Evolutionary conservation across 1,140 invertebrate species (phyloP), one percentile per base, ranked within the genome.

Genomic region (Panagrolaimus sp.): DNA sequence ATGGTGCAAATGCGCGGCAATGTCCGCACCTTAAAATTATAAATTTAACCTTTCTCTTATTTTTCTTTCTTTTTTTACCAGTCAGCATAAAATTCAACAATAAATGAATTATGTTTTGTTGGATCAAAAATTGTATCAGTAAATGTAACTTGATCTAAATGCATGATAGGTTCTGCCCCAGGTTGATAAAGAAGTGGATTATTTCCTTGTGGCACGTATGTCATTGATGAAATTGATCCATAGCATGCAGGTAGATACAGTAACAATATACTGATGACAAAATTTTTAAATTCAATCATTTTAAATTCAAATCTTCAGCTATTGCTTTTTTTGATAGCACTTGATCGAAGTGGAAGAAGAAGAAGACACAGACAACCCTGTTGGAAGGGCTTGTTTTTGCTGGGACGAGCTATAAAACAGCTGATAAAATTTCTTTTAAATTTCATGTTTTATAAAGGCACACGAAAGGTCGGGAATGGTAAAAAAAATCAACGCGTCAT

Each of bases 51-150:
- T 65, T 48, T 44, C 7, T 66, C 14, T 66, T 24, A 17, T 17
- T 8, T 21, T 45, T 6, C 7, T 26, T 32, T 63, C 15, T 24
- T 55, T 10, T 58, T n/a, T 72, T 67, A 83, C 80, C 80, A 82
- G 64, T 82, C 80, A 58, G 80, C 80, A 65, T 82, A 82, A 68
- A 82, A 82, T 44, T 83, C 81, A 38, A 82, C 81, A n/a, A 82
- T 55, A 73, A 82, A 83, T 24, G 81, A 71, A 48, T 67, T 75
- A 21, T 24, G 52, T 45, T 63, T 75, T 26, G 67, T 71, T n/a
- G 76, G 69, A 46, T 75, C 74, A 63, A 79, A 82, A 10, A 82
- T 74, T 44, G 80, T 83, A 64, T 82, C 80, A 58, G 69, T 69
- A 52, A 82, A 82, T 26, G 80, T 82, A n/a, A 63, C 67, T 68